A percentile compares a stretch with the other conserved stretches of the same genome.
Conservation (phyloP, 1,140 invertebrate species). For the Sesamia nonagrioides region DNA sequence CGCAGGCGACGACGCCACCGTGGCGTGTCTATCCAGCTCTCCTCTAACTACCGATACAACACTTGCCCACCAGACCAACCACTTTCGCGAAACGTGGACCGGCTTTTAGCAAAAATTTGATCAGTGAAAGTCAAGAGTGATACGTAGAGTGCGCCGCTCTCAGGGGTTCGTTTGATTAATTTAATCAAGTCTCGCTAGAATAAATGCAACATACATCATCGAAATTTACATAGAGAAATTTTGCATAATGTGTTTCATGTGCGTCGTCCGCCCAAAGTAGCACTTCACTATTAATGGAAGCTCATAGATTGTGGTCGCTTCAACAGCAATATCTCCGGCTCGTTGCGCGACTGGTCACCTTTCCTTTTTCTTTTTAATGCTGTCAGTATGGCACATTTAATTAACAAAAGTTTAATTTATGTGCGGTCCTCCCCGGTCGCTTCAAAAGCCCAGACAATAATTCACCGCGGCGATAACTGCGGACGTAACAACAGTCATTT, state of each 20-base stretch:
- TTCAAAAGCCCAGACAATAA: constrained; percentile 42
- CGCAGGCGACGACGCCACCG: neutral
- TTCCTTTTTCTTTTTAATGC: constrained; percentile 36
- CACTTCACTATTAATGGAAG: constrained; percentile 15
- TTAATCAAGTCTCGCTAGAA: constrained; percentile 64
- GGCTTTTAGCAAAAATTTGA: constrained; percentile 87
- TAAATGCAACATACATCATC: constrained; percentile 28
- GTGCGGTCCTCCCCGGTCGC: neutral
- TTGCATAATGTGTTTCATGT: neutral
- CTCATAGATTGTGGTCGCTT: neutral
- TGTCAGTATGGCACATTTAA: constrained; percentile 41
- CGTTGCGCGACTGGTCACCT: neutral
- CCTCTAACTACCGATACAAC: constrained; percentile 64
- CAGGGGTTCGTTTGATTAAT: constrained; percentile 70
- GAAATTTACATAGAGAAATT: constrained; percentile 10
- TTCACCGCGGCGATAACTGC: constrained; percentile 41
- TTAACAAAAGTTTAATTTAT: constrained; percentile 47
- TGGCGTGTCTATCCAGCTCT: constrained; percentile 46
- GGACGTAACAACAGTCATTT: constrained; percentile 42
- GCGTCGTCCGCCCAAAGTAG: neutral
- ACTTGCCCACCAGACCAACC: constrained; percentile 74
- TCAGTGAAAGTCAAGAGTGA: constrained; percentile 82
- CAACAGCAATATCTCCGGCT: constrained; percentile 6
- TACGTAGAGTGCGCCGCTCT: constrained; percentile 56
- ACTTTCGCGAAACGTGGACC: constrained; percentile 84